Base-by-base conservation (phyloP, 2,113 vertebrate species). In the Rostratula benghalensis region DNA sequence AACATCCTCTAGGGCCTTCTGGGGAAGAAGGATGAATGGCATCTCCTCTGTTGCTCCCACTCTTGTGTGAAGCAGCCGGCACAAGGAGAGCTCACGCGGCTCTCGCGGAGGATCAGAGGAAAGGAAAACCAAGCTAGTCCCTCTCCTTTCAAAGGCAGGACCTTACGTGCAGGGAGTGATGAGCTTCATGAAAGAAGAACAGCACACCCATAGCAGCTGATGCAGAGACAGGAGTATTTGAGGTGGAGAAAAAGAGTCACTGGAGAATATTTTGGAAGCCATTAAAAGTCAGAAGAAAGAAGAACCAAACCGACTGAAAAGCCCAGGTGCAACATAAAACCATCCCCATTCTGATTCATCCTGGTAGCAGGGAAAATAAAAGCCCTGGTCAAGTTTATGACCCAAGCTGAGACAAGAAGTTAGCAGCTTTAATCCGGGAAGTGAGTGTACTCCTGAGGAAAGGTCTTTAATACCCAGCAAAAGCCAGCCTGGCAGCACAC, bases 171-270 rank as follows among this genome's bases (percentile, higher is more conserved):
- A 53, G 30, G 31, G 68, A 81, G 48, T 10, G 45, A 91, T 81
- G 68, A 90, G 59, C 63, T 85, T 95, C 88, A 78, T 92, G 76
- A 96, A 88, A 89, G 39, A 53, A 90, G 71, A 97, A 68, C 35
- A 80, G 71, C 0, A 0, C 31, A 33, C 33, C 64, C 73, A 63
- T 2, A 83, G 87, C 83, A 90, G 67, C 3, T 18, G 69, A 92
- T n/a, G 78, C 41, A 95, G 74, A 91, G 59, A 89, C 1, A 1
- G 46, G 57, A 87, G 25, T 91, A 84, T 71, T 50, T 80, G 83
- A 94, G 63, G 59, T 71, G 43, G 43, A 89, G 64, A 56, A 83
- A 68, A 95, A 89, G 50, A 75, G 59, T 28, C 91, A 80, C n/a
- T 24, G 35, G 81, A 92, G 76, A 89, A 50, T 90, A 77, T 64